Conservation (phyloP, 37 sponge, comb jelly and placozoan species). For the Bolinopsis microptera region DNA sequence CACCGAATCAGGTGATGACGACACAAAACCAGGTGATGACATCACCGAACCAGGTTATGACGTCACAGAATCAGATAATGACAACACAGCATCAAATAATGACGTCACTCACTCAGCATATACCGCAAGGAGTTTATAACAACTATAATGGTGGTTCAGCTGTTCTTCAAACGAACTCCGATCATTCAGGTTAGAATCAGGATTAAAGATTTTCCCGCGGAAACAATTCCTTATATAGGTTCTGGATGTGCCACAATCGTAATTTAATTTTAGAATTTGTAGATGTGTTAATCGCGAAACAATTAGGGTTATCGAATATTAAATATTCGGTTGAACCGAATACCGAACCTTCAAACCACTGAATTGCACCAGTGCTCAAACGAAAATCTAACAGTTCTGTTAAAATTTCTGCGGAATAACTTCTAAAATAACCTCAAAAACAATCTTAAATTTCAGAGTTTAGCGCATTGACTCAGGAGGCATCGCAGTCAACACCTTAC, state of each 20-base stretch:
- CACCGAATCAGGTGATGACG: neutral
- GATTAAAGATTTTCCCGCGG: neutral
- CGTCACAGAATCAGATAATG: neutral
- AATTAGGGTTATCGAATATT: no score
- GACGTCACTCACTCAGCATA: neutral
- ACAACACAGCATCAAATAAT: neutral
- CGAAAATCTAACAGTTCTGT: no score
- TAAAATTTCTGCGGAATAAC: no score
- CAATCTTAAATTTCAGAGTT: slow-evolving; percentile 24
- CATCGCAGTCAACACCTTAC: neutral
- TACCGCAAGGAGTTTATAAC: neutral
- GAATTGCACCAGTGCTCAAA: no score
- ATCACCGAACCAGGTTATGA: neutral
- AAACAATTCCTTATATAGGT: neutral
- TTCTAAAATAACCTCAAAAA: no score
- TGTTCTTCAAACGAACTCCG: neutral
- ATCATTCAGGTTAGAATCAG: slow-evolving; percentile 7
- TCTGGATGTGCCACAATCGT: no score
- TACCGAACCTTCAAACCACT: no score
- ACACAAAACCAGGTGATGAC: neutral
- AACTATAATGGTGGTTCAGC: neutral
- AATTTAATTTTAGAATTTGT: no score
- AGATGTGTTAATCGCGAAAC: no score
- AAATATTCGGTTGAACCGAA: no score
- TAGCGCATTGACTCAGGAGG: slow-evolving; percentile 12